Percentiles rank a stretch among this genome's conserved stretches.
Evolutionary conservation across 2,113 vertebrate genomes (phyloP).

Genomic region (Scomber scombrus): DNA sequence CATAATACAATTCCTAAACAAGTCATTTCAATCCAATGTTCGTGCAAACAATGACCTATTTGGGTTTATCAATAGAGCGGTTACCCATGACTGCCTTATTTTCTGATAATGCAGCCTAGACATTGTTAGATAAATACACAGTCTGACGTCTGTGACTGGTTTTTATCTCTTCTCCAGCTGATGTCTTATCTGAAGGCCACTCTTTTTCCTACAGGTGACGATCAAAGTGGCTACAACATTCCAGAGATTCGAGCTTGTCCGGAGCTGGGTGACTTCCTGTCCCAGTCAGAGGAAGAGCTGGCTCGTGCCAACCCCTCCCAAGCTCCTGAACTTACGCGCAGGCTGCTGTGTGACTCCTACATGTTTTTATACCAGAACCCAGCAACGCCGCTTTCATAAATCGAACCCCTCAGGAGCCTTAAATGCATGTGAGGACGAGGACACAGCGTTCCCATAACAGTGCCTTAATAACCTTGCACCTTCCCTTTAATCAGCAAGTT

Average conservation of each 20-base stretch:
- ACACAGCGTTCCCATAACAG: constrained; percentile 65
- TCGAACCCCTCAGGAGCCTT: constrained; percentile 37
- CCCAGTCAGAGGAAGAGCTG: constrained; percentile 78
- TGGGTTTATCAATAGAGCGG: constrained; percentile 7
- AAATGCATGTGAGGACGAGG: constrained; percentile 21
- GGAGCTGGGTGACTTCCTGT: constrained; percentile 84
- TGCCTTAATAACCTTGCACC: constrained; percentile 54
- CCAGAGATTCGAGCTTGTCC: constrained; percentile 85
- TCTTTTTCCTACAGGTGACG: constrained; percentile 75
- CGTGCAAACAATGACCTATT: constrained; percentile 16
- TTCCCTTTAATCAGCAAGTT: constrained; percentile 22
- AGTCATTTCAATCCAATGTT: background rate
- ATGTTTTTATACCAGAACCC: constrained; percentile 85
- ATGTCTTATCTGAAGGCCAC: constrained; percentile 54
- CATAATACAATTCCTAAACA: background rate
- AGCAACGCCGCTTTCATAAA: constrained; percentile 38
- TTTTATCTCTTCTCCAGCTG: constrained; percentile 54
- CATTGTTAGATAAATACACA: constrained; percentile 47
- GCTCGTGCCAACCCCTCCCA: constrained; percentile 63
- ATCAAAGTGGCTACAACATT: constrained; percentile 82
- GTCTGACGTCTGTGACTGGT: constrained; percentile 51
- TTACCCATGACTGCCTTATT: constrained; percentile 9
- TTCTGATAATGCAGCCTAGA: constrained; percentile 42
- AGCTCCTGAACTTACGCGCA: constrained; percentile 75
- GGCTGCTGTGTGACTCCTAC: constrained; percentile 87